Percentiles rank a stretch among this genome's conserved stretches.
Evolutionary conservation across 2,797 vertebrate genomes (phyloP).

Genomic region (Hapalemur alaotrensis): DNA sequence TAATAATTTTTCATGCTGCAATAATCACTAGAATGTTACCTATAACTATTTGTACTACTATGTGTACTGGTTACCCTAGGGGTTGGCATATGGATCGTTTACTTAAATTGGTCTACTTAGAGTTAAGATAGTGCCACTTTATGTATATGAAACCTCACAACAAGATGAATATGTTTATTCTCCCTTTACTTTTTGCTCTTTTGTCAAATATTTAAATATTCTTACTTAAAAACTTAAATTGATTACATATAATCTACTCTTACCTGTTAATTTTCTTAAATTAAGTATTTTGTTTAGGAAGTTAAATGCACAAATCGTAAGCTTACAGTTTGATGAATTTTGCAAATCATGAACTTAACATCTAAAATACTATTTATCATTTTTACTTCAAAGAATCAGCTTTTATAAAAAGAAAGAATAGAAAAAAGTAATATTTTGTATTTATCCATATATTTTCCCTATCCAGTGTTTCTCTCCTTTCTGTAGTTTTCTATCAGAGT

Average conservation of each 20-base stretch:
- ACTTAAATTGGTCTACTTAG: neutral
- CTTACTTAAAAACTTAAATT: neutral
- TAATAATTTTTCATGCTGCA: neutral
- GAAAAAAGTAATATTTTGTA: neutral
- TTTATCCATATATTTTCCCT: neutral
- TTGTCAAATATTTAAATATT: neutral
- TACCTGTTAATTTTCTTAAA: neutral
- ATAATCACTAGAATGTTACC: neutral
- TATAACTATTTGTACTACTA: neutral
- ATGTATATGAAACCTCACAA: neutral
- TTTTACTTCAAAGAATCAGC: neutral
- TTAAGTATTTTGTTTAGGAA: neutral
- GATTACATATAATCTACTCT: neutral
- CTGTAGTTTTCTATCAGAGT: neutral
- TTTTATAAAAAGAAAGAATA: neutral
- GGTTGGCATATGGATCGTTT: neutral
- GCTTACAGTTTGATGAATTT: neutral
- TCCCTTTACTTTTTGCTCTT: neutral
- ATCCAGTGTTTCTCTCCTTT: neutral
- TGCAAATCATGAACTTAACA: neutral
- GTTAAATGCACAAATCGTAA: neutral
- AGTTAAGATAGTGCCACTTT: neutral
- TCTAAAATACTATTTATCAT: neutral
- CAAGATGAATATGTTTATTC: neutral
- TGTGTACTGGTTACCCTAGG: neutral